Evolutionary conservation across 30 jellyfish, hydroid and myxozoan species (phyloP).

Genomic region (Hydra vulgaris): DNA sequence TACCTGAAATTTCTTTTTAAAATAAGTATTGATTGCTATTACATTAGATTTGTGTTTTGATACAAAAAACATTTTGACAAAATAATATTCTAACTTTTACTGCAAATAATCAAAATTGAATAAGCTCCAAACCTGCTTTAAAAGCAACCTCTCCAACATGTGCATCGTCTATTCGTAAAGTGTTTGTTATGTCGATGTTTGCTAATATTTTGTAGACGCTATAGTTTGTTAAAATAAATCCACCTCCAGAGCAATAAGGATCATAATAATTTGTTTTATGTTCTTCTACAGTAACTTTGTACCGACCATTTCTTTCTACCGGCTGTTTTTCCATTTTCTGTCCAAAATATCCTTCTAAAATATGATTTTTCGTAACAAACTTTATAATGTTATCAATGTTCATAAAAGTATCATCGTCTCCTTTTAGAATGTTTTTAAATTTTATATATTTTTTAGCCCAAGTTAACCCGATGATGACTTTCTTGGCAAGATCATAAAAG

Average conservation of each 20-base stretch:
- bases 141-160: conserved; percentile 25
- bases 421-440: conserved; percentile 12
- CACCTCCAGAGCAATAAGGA: conserved; percentile 54
- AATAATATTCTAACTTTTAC: neutral
- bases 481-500: conserved; percentile 19
- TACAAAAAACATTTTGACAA: neutral
- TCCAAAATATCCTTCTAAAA: conserved; percentile 15
- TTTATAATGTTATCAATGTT: conserved; percentile 15
- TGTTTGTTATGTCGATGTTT: neutral
- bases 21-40: no score
- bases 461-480: conserved; percentile 27
- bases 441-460: conserved; percentile 17
- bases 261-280: conserved; percentile 16
- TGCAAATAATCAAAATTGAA: neutral
- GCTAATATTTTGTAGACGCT: conserved; percentile 18
- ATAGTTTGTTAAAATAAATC: conserved; percentile 25
- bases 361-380: neutral
- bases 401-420: conserved; percentile 32
- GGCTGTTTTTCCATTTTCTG: conserved; percentile 9
- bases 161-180: conserved; percentile 33
- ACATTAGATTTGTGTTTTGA: no score
- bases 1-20: no score
- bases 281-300: conserved; percentile 22
- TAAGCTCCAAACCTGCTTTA: conserved; percentile 8
- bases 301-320: conserved; percentile 31